Evolutionary conservation across 2,113 vertebrate genomes (phyloP).

Genomic region (Sander lucioperca): DNA sequence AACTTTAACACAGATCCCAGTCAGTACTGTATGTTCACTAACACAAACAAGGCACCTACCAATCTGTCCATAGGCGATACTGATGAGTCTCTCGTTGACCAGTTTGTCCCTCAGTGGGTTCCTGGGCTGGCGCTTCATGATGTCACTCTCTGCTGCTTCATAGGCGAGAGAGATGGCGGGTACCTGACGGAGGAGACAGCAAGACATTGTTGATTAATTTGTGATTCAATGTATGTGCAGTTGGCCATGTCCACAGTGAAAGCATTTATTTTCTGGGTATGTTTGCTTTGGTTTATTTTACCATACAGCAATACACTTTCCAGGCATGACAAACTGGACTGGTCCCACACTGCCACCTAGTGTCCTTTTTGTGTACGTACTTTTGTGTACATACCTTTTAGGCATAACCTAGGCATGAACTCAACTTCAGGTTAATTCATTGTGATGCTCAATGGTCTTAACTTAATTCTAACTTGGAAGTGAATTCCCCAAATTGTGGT

Average conservation of each 20-base stretch:
- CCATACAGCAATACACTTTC: background rate
- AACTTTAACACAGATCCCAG: background rate
- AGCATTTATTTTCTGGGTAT: background rate
- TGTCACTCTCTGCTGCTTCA: conserved; percentile 87
- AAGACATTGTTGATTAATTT: background rate
- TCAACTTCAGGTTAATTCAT: background rate
- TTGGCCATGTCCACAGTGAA: background rate
- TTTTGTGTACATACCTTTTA: background rate
- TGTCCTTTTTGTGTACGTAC: background rate
- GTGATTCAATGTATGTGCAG: background rate
- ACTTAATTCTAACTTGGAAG: background rate
- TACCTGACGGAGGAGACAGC: conserved; percentile 72
- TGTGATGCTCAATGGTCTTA: background rate
- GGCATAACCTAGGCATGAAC: background rate
- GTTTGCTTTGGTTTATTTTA: background rate
- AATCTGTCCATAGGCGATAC: conserved; percentile 87
- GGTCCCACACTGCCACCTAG: conserved; percentile 48
- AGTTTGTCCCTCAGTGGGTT: conserved; percentile 84
- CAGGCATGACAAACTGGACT: background rate
- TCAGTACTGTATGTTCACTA: background rate
- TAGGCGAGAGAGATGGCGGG: conserved; percentile 87
- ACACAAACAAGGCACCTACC: conserved; percentile 64
- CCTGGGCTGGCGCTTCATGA: conserved; percentile 87
- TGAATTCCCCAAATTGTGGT: background rate
- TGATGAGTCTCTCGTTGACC: conserved; percentile 86